Base-by-base conservation (phyloP, 2,888 invertebrate species). In the Cerastis rubricosa region DNA sequence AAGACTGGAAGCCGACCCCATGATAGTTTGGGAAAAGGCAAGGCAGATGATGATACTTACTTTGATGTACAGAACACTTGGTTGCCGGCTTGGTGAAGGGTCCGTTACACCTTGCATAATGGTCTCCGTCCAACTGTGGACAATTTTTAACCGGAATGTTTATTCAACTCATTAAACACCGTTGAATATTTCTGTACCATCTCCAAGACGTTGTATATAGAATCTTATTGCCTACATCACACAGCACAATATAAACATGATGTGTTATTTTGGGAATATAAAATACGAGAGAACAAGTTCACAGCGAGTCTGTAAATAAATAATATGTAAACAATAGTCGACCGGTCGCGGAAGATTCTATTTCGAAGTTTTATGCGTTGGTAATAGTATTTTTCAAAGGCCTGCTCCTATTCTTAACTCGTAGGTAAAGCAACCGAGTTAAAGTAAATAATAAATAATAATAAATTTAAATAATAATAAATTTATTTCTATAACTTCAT, bases 301-400 rank as follows among this genome's bases (percentile, higher is more conserved):
- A 88, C 74, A 88, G 85, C 82, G 47, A 69, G 70, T 80, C 76
- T 74, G 76, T 77, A 67, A 83, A 85, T 87, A 76, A 78, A 86
- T 83, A 84, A 76, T 76, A 77, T 74, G 73, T 87, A 87, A 87
- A 86, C 87, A 87, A 83, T 83, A 64, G 72, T 69, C 49, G 77
- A 78, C 74, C 85, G 69, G 74, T 74, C 76, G 75, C 68, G 75
- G 71, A 78, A 76, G 66, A 72, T 82, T 80, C 78, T 87, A 88
- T 88, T 88, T 81, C n/a, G 49, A 81, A 66, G 40, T 66, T 87
- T 81, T 71, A 87, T 74, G 74, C 2, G 71, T 67, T 72, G 29
- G 54, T 63, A 51, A 29, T 14, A 54, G 12, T 35, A 29, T 51
- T 74, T 61, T 47, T 51, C 22, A 63, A 25, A 66, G 7, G 40